Evolutionary conservation across 2,113 vertebrate genomes (phyloP).

Genomic region (Ammodytes dubius): DNA sequence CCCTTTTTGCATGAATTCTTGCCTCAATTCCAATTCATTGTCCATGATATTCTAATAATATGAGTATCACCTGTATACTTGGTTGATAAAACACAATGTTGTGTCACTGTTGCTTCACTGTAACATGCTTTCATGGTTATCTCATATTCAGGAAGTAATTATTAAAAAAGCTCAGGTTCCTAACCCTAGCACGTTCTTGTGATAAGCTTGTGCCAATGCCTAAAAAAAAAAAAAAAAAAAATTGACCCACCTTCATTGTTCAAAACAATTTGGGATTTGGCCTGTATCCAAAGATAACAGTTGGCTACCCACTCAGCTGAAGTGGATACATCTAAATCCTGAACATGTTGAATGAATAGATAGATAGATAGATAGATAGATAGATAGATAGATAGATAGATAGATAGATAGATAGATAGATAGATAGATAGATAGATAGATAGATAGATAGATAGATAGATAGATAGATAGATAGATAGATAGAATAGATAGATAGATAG

Average conservation of each 20-base stretch:
- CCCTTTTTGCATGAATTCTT: too few species aligned
- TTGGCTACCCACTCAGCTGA: slow-evolving; percentile 15
- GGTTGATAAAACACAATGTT: not conserved
- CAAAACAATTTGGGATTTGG: not conserved
- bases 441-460: too few species aligned
- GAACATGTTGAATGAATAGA: not conserved
- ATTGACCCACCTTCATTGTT: not conserved
- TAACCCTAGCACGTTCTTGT: not conserved
- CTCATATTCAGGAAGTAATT: not conserved
- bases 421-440: too few species aligned
- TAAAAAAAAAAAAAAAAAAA: not conserved
- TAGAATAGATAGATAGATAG: too few species aligned
- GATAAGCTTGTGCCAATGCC: not conserved
- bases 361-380: not conserved
- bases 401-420: too few species aligned
- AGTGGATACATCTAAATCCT: slow-evolving; percentile 9
- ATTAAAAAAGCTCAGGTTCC: not conserved
- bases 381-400: too few species aligned
- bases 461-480: too few species aligned
- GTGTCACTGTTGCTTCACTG: not conserved
- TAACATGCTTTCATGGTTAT: too few species aligned
- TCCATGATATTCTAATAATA: too few species aligned
- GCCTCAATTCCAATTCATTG: too few species aligned
- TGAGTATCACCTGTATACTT: not conserved
- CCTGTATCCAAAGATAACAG: slow-evolving; percentile 2